A percentile compares a stretch with the other conserved stretches of the same genome.
phyloP scores from a whole-genome alignment of 2,113 vertebrate species.

The Macrotis lagotis region DNA sequence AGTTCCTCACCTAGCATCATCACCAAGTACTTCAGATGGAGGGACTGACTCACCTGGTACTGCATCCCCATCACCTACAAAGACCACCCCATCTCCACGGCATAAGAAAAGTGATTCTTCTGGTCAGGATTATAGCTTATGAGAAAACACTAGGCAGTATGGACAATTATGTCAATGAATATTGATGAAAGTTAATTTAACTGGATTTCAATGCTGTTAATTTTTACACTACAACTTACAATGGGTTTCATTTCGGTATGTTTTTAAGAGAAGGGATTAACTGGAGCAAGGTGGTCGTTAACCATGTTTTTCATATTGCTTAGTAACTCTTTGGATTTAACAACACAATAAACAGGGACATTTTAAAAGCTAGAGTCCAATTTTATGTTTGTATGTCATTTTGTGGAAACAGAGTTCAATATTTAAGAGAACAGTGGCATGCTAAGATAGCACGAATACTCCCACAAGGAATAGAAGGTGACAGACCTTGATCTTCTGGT shows the following conservation, averaged over 20 bases:
- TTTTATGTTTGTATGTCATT: constrained; percentile 29
- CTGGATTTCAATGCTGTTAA: constrained; percentile 21
- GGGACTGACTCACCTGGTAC: constrained; percentile 90
- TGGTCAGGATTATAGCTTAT: constrained; percentile 91
- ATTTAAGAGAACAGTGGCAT: constrained; percentile 6
- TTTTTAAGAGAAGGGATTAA: constrained; percentile 60
- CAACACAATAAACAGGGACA: constrained; percentile 13
- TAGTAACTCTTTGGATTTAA: constrained; percentile 49
- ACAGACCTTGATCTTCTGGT: background rate
- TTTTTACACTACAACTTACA: constrained; percentile 64
- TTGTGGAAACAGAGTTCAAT: constrained; percentile 48
- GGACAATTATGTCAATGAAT: constrained; percentile 3
- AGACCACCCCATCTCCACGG: constrained; percentile 90
- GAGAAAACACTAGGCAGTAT: constrained; percentile 60
- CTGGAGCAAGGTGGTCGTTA: constrained; percentile 45
- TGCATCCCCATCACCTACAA: constrained; percentile 94
- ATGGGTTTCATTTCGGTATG: constrained; percentile 45
- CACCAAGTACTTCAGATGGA: constrained; percentile 87
- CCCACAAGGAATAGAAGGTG: background rate
- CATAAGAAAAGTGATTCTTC: constrained; percentile 90
- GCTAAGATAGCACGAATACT: accelerated
- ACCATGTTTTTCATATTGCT: constrained; percentile 35
- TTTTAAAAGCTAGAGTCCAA: constrained; percentile 52
- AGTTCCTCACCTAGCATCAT: constrained; percentile 87
- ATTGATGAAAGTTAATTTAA: constrained; percentile 3